These are phyloP conservation scores for Plotosus lineatus DNA, from an alignment of 2,113 vertebrate genomes.

Conservation along the genomic window DNA sequence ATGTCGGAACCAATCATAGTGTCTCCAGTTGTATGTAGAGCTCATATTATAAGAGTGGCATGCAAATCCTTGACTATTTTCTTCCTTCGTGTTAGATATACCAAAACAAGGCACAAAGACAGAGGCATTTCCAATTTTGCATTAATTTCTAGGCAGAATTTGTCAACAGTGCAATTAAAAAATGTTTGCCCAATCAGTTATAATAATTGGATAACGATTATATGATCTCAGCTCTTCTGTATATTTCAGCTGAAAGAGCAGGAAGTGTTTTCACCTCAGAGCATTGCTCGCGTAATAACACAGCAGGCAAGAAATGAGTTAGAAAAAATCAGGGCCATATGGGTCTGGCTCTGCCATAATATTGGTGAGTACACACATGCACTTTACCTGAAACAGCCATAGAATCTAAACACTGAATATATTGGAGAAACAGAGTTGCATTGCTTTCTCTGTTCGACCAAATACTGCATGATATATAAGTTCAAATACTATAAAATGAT, in stretches of 20 bases:
- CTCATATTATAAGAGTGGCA: too few species aligned
- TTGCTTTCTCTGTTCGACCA: neutral
- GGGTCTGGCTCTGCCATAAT: conserved; percentile 83
- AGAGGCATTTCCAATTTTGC: neutral
- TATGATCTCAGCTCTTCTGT: conserved; percentile 13
- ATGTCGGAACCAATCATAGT: too few species aligned
- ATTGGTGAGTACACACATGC: conserved; percentile 64
- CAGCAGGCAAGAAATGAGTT: conserved; percentile 66
- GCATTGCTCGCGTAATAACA: conserved; percentile 68
- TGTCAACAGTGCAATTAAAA: neutral
- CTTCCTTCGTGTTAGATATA: neutral
- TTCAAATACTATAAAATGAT: neutral
- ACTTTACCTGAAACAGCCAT: neutral
- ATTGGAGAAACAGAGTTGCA: neutral
- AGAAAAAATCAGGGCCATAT: conserved; percentile 72
- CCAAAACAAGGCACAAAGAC: neutral
- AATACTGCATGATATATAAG: neutral
- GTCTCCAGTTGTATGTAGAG: too few species aligned
- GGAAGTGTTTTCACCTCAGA: conserved; percentile 60
- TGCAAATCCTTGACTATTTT: neutral
- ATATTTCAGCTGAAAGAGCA: conserved; percentile 68
- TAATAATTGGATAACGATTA: neutral
- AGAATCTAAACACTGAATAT: neutral
- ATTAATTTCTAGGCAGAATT: neutral
- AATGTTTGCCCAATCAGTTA: neutral